These are phyloP conservation scores for Ashinkailepas kermadecensis DNA, from an alignment of 2,888 invertebrate species.

Conservation along the genomic window DNA sequence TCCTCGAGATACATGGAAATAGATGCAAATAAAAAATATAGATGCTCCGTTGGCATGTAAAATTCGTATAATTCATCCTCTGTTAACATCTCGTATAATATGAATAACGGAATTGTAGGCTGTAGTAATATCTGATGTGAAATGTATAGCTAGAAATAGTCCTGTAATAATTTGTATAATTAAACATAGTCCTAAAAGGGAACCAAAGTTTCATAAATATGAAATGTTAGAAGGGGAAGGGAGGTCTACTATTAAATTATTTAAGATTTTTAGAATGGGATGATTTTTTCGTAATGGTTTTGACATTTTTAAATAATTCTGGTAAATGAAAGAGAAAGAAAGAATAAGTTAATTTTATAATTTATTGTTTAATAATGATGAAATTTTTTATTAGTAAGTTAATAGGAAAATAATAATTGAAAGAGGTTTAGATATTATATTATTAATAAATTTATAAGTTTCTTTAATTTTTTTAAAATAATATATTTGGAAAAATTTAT, in stretches of 20 bases:
- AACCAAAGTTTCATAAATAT: slow-evolving; percentile 61
- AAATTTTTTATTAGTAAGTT: not conserved
- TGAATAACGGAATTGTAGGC: slow-evolving; percentile 60
- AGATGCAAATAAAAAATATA: slow-evolving; percentile 53
- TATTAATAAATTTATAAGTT: not conserved
- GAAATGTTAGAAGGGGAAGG: slow-evolving; percentile 57
- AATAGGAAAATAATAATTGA: too few relatives aligned
- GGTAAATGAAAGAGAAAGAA: too few relatives aligned
- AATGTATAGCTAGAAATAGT: slow-evolving; percentile 62
- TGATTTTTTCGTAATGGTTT: not conserved
- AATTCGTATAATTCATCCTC: slow-evolving; percentile 58
- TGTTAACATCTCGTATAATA: slow-evolving; percentile 62
- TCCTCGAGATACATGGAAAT: slow-evolving; percentile 55
- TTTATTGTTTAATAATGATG: not conserved
- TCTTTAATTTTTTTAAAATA: too few relatives aligned
- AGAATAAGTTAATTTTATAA: not conserved
- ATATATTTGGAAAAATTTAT: too few relatives aligned
- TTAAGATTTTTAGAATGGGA: not conserved
- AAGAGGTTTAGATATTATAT: not conserved
- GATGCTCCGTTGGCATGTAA: slow-evolving; percentile 64
- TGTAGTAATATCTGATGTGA: slow-evolving; percentile 54
- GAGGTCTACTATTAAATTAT: slow-evolving; percentile 49
- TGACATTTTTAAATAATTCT: not conserved
- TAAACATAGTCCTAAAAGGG: slow-evolving; percentile 55
- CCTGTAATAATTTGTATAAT: slow-evolving; percentile 60